Evolutionary conservation across 2,797 vertebrate species (phyloP).

Genomic region (Caiman crocodilus): DNA sequence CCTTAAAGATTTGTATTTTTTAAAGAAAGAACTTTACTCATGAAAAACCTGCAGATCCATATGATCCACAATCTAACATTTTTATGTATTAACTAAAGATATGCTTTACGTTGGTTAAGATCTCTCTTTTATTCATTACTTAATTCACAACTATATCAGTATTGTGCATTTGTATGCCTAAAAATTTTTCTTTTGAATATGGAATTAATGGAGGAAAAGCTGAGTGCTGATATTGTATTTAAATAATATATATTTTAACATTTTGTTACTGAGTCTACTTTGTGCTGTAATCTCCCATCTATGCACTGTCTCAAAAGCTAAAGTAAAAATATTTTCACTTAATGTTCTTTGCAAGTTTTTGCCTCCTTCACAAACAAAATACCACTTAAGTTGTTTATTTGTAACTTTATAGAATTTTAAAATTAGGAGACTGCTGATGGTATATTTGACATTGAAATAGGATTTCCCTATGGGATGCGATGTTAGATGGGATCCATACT

Average conservation of each 20-base stretch:
- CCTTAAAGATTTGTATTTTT: background rate
- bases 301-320: background rate
- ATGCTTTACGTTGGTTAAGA: background rate
- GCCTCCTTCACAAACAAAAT: background rate
- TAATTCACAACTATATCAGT: background rate
- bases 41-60: background rate
- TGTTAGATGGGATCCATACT: background rate
- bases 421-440: constrained; percentile 2
- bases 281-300: background rate
- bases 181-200: background rate
- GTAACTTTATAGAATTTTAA: constrained; percentile 4
- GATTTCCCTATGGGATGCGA: background rate
- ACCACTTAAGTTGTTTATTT: background rate
- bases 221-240: background rate
- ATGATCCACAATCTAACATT: background rate
- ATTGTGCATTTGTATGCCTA: background rate
- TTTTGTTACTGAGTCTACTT: background rate
- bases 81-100: background rate
- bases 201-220: background rate
- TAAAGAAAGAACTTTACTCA: background rate
- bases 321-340: constrained; percentile 21
- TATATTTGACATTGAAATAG: constrained; percentile 6
- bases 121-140: background rate
- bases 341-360: background rate
- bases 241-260: background rate